These are phyloP conservation scores for Ichneumoninae sp. DNA, from an alignment of 2,888 invertebrate genomes.

Conservation along the genomic window DNA sequence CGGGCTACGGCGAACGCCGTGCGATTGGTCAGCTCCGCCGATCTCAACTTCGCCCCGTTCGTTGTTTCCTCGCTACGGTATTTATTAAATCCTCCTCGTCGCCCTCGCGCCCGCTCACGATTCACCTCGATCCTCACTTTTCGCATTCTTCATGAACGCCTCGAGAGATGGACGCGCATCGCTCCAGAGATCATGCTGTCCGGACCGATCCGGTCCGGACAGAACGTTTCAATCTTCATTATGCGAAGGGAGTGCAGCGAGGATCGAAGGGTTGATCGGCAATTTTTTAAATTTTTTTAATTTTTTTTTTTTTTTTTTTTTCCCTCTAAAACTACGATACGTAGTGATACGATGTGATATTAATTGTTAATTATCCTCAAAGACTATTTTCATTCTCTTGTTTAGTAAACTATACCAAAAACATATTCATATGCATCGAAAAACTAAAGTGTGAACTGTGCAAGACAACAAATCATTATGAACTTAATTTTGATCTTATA, in stretches of 20 bases:
- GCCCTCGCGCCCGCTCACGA: conserved; percentile 68
- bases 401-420: no score
- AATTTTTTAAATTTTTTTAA: background rate
- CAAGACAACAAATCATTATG: no score
- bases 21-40: conserved; percentile 70
- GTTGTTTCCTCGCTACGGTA: conserved; percentile 71
- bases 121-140: conserved; percentile 68
- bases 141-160: conserved; percentile 66
- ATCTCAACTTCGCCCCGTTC: conserved; percentile 30
- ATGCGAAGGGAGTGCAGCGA: conserved; percentile 53
- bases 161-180: conserved; percentile 65
- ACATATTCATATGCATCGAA: no score
- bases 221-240: conserved; percentile 78
- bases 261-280: background rate
- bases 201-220: conserved; percentile 29
- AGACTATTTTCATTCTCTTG: no score
- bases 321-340: background rate
- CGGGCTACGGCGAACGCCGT: conserved; percentile 76
- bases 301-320: background rate
- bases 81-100: conserved; percentile 77
- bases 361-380: no score
- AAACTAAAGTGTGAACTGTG: no score
- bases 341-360: no score
- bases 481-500: background rate
- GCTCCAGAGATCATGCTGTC: conserved; percentile 34